These are phyloP conservation scores for Mnemiopsis leidyi DNA, from an alignment of 37 sponge, comb jelly and placozoan species.

Conservation along the genomic window DNA sequence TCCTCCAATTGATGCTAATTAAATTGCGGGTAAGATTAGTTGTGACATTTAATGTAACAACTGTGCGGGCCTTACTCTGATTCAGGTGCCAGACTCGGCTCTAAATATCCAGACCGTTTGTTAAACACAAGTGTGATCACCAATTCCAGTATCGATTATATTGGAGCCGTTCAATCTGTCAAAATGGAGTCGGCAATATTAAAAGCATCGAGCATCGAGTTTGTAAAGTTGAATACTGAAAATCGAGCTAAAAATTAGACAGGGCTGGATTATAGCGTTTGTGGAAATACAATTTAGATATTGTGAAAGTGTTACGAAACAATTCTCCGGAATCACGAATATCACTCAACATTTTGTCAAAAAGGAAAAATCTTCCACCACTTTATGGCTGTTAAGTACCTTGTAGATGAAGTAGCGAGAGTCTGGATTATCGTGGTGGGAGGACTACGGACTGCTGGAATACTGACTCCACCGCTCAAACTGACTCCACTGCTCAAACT, in stretches of 20 bases:
- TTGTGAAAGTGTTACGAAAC: no score
- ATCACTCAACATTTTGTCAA: no score
- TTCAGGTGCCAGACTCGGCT: not conserved
- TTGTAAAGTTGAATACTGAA: no score
- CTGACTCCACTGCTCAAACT: not conserved
- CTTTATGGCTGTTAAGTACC: no score
- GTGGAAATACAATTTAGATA: no score
- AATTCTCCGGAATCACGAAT: no score
- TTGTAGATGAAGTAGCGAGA: not conserved
- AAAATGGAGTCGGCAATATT: no score
- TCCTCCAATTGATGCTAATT: not conserved
- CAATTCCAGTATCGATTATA: not conserved
- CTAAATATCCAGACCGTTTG: not conserved
- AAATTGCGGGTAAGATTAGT: not conserved
- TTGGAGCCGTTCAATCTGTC: no score
- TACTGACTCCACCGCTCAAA: not conserved
- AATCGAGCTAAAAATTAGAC: no score
- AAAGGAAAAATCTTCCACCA: no score
- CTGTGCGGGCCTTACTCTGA: not conserved
- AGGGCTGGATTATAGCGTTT: no score
- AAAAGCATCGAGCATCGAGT: no score
- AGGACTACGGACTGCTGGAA: not conserved
- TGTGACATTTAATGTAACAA: not conserved
- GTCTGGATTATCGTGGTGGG: slow-evolving; percentile 15
- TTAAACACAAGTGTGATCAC: not conserved